Evolutionary conservation across 2,888 invertebrate species (phyloP), one percentile per base, ranked within the genome.

Genomic region (Masnerella sp.): DNA sequence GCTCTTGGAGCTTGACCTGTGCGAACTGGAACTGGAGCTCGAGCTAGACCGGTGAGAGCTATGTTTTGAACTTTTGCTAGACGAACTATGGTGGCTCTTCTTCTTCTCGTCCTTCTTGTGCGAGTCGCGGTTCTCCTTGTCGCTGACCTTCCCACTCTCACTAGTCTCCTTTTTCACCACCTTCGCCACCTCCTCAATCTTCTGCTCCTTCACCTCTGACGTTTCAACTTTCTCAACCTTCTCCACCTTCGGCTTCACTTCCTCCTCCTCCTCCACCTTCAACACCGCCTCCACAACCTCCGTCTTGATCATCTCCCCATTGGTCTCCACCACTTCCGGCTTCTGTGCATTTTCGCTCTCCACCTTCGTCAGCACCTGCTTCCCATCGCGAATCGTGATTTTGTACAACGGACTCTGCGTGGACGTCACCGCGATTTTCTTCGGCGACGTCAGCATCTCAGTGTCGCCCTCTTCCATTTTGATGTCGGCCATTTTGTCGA

Each of bases 371-470:
- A 93, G 88, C 43, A 92, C 89, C 86, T 93, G 92, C 87, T 93
- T 93, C 11, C 93, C 93, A 88, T 94, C 93, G 82, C 92, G 92
- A 68, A 93, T 89, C 28, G 92, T 90, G 78, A 93, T 91, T 88
- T 93, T 94, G 80, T 90, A 91, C 79, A 88, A 84, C 5, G 88
- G 87, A 18, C 79, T 82, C 20, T 76, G 40, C 7, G 45, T 47
- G 28, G 30, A 5, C 9, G 28, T 7, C 11, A n/a, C 17, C 17
- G 15, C 3, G 9, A 43, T 17, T 7, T 11, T 45, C 1, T n/a
- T 17, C 17, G n/a, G n/a, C n/a, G n/a, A n/a, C n/a, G n/a, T n/a
- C n/a, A n/a, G n/a, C n/a, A n/a, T n/a, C n/a, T n/a, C n/a, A n/a
- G n/a, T n/a, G n/a, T 22, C 45, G 1, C 9, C 14, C 1, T 12